Base-by-base conservation (phyloP, 2,888 invertebrate genomes). In the Metallyticus violacea region DNA sequence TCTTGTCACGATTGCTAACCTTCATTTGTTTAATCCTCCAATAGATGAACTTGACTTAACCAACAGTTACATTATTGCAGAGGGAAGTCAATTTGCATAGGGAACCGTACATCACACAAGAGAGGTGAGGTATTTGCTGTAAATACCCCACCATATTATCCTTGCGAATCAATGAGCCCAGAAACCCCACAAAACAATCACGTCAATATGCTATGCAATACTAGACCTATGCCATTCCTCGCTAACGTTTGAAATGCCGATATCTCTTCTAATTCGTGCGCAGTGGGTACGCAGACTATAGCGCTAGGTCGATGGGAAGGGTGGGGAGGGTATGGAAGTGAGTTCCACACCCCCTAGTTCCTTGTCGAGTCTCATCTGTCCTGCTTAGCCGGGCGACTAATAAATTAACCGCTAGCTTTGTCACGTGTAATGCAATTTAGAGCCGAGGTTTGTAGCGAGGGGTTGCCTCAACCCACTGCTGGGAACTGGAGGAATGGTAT, bases 391-490 rank as follows among this genome's bases (percentile, higher is more conserved):
- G 80, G 29, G 87, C 87, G 86, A 40, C 85, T 88, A 87, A 88
- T 88, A 88, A 88, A 88, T 88, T 87, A 88, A 87, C 87, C 88
- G 86, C 87, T 77, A 87, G 88, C 85, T 88, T 88, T 88, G 88
- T 88, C 88, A 87, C 87, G 88, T 87, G 81, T 86, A 86, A 86
- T 77, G 77, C 86, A 85, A 86, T 85, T 86, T 86, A 77, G 29
- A 79, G 84, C 80, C 26, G 85, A 26, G 79, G 85, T 82, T 82
- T 82, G 82, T 62, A 81, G 81, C 7, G 7, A n/a, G 62, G 25
- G n/a, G 40, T 62, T 62, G 40, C 40, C n/a, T n/a, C n/a, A n/a
- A n/a, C n/a, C n/a, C n/a, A 62, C 15, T 15, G 40, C 22, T 62
- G 40, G 40, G 40, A 62, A 62, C 22, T n/a, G n/a, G n/a, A n/a